Conservation (phyloP, 1,140 invertebrate genomes). For the Apis laboriosa region DNA sequence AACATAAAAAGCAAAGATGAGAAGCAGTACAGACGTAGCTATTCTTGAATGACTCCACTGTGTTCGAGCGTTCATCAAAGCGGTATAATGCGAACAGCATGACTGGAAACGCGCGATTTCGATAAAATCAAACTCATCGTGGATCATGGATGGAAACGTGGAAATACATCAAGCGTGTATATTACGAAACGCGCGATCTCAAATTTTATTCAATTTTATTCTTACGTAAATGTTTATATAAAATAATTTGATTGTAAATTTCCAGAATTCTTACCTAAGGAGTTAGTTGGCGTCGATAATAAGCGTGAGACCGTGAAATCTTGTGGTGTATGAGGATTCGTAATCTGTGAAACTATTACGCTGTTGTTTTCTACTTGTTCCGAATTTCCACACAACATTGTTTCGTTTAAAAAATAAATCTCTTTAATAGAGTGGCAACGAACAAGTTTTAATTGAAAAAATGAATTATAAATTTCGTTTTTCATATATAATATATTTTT, state of each 20-base stretch:
- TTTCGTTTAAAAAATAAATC: conserved; percentile 25
- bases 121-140: conserved; percentile 72
- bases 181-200: neutral
- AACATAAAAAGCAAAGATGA: conserved; percentile 19
- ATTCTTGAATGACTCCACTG: conserved; percentile 77
- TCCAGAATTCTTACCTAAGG: conserved; percentile 69
- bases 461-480: neutral
- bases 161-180: conserved; percentile 43
- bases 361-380: conserved; percentile 60
- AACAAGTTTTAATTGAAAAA: neutral
- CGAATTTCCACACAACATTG: conserved; percentile 68
- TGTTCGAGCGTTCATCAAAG: conserved; percentile 76
- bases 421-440: neutral
- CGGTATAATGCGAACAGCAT: conserved; percentile 78
- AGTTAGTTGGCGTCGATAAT: conserved; percentile 72
- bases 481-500: neutral
- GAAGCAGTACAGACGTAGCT: conserved; percentile 40
- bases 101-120: conserved; percentile 73
- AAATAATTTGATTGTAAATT: neutral
- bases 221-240: conserved; percentile 3
- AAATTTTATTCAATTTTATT: neutral
- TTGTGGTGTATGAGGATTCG: conserved; percentile 75
- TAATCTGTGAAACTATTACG: conserved; percentile 69
- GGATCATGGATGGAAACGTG: conserved; percentile 39
- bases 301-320: conserved; percentile 79